Base-by-base conservation (phyloP, 2,797 vertebrate genomes). In the Menidia menidia region DNA sequence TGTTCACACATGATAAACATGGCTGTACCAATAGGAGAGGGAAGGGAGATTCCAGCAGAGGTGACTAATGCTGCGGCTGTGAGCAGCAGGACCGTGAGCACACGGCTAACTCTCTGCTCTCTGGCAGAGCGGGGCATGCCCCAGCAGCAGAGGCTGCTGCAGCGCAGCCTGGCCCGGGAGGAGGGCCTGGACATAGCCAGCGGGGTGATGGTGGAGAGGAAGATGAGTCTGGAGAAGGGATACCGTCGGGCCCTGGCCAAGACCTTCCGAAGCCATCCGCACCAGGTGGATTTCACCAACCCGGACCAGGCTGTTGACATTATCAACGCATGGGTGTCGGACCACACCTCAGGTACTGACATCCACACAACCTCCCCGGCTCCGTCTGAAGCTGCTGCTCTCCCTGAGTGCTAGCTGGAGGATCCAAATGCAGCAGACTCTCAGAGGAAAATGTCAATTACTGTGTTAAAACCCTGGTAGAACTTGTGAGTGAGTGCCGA, bases 151-250 rank as follows among this genome's bases (percentile, higher is more conserved):
- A 93, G 92, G 0, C 86, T 84, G 13, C 86, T 96, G 53, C 90
- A 94, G 63, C 88, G 83, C 31, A 76, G 90, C 9, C 83, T 97
- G 68, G 80, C 88, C 12, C 77, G 73, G 35, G 92, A 93, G 60
- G 91, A 94, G 0, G 91, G 88, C 1, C 86, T 96, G 65, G 92
- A 92, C n/a, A 74, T 89, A 0, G 94, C 90, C 0, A 93, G 91
- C 0, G 95, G 93, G 0, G 89, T 96, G 70, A 96, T 97, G 48
- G 92, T 96, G 50, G 96, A 97, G 90, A 91, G 96, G 30, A 95
- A 94, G 64, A 73, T 97, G 78, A 72, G 75, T 1, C 77, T 97
- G 80, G 91, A 93, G 50, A 90, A 89, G 1, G 78, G 87, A 12
- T 97, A 93, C 88, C 88, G 94, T 62, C 85, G 79, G 0, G 82